phyloP scores from a whole-genome alignment of 2,888 invertebrate species.

The Xiphydria camelus region DNA sequence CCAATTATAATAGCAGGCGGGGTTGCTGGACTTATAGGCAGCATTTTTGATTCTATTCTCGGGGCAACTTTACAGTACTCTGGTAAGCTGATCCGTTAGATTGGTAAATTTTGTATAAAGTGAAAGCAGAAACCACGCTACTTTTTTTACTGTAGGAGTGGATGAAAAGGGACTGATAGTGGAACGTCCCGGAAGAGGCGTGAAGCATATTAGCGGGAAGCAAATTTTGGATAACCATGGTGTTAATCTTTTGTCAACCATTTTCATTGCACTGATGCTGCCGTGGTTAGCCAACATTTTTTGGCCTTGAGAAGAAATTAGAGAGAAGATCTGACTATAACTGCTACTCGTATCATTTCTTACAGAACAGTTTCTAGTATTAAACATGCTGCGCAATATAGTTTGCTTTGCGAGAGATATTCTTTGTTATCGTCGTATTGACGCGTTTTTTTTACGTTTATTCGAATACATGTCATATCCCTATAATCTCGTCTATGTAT shows the following conservation, averaged over 20 bases:
- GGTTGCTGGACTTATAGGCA: slow-evolving; percentile 77
- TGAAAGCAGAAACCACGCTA: not conserved
- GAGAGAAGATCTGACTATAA: too few relatives aligned
- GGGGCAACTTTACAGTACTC: slow-evolving; percentile 88
- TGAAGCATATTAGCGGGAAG: slow-evolving; percentile 76
- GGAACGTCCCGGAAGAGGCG: slow-evolving; percentile 69
- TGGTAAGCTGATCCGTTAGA: slow-evolving; percentile 60
- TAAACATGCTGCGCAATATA: too few relatives aligned
- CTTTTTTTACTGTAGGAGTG: slow-evolving; percentile 62
- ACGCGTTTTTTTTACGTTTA: too few relatives aligned
- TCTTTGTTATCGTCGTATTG: too few relatives aligned
- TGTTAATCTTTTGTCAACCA: slow-evolving; percentile 81
- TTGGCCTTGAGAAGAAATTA: slow-evolving; percentile 62
- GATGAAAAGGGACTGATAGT: slow-evolving; percentile 73
- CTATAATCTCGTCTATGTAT: too few relatives aligned
- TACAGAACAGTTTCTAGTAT: too few relatives aligned
- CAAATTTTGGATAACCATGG: slow-evolving; percentile 83
- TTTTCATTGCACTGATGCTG: slow-evolving; percentile 72
- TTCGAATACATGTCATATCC: too few relatives aligned
- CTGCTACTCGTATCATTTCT: too few relatives aligned
- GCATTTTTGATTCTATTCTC: slow-evolving; percentile 79
- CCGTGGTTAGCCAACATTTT: slow-evolving; percentile 66
- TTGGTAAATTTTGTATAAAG: not conserved
- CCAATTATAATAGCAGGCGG: slow-evolving; percentile 75
- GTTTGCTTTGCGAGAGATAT: too few relatives aligned